A percentile compares a stretch with the other conserved stretches of the same genome.
phyloP scores from a whole-genome alignment of 2,888 invertebrate species.

The Branchellion lobata region DNA sequence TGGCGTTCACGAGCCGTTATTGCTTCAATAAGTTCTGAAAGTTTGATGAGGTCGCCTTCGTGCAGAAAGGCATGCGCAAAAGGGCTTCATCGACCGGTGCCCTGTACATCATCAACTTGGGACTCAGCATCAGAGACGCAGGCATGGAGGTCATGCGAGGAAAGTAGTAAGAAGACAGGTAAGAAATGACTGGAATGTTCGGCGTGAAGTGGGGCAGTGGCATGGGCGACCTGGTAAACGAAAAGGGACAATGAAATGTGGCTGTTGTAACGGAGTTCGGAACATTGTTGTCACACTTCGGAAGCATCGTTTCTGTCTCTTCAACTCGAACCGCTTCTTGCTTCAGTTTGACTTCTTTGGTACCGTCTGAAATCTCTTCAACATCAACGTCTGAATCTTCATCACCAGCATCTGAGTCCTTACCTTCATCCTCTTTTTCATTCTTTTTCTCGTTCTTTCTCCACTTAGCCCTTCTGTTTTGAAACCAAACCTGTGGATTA shows the following conservation, averaged over 20 bases:
- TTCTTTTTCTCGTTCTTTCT: constrained; percentile 17
- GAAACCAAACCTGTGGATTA: constrained; percentile 43
- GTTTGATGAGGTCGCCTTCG: too few species aligned
- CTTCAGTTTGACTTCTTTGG: not conserved
- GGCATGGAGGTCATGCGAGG: not conserved
- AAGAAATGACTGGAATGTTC: not conserved
- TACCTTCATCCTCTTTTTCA: not conserved
- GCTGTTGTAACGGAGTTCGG: not conserved
- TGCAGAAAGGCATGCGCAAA: too few species aligned
- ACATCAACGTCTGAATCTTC: constrained; percentile 1
- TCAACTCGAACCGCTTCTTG: not conserved
- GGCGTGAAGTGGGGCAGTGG: not conserved
- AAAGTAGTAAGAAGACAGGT: constrained; percentile 2
- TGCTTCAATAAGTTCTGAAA: too few species aligned
- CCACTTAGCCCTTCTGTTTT: constrained; percentile 41
- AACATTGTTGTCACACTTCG: not conserved
- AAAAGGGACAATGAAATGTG: too few species aligned
- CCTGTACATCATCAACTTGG: too few species aligned
- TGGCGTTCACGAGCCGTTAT: too few species aligned
- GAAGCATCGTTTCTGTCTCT: not conserved
- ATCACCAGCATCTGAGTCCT: not conserved
- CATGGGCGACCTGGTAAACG: too few species aligned
- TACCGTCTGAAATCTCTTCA: not conserved
- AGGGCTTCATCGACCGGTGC: too few species aligned
- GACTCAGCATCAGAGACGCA: not conserved